Base-by-base conservation (phyloP, 2,888 invertebrate species). In the Erannis defoliaria region DNA sequence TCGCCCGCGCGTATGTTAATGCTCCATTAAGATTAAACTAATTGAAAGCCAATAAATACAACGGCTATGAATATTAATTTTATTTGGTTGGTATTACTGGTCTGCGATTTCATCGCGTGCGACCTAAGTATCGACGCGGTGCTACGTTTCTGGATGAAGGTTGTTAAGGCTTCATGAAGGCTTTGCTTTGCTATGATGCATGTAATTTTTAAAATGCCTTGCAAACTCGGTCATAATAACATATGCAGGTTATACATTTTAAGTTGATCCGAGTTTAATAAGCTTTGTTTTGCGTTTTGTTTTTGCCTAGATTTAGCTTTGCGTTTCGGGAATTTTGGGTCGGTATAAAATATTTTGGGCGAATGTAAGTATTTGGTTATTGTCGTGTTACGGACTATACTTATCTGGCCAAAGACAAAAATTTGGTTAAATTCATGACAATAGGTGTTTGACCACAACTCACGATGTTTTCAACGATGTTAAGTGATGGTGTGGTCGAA, bases 11-110 rank as follows among this genome's bases (percentile, higher is more conserved):
- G 84, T 91, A 90, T 90, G 89, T 89, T 91, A 93, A 92, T 91
- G 89, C 90, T 88, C 92, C 90, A 93, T 93, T 91, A 92, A 90
- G 93, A 93, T 93, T 91, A 93, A 86, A 90, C 93, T 93, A 93
- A 93, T 93, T 93, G 93, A 93, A 93, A 91, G 92, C 90, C 93
- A 93, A 92, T 93, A 93, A 93, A 93, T 93, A 93, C 90, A 90
- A 90, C 90, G 82, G 88, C 92, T 91, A 93, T 93, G 93, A 93
- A 91, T 93, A 90, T 89, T 90, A 90, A 93, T 91, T 90, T 90
- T 90, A 91, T 93, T 91, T 90, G 86, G 81, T 86, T 79, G 81
- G 79, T 77, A 78, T 82, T 81, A 80, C 73, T 73, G 71, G 77
- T 53, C 55, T 54, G 79, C 72, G 81, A 74, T 75, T 67, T 67